Conservation (phyloP, 2,888 invertebrate genomes). For the Isotomurus palustris region DNA sequence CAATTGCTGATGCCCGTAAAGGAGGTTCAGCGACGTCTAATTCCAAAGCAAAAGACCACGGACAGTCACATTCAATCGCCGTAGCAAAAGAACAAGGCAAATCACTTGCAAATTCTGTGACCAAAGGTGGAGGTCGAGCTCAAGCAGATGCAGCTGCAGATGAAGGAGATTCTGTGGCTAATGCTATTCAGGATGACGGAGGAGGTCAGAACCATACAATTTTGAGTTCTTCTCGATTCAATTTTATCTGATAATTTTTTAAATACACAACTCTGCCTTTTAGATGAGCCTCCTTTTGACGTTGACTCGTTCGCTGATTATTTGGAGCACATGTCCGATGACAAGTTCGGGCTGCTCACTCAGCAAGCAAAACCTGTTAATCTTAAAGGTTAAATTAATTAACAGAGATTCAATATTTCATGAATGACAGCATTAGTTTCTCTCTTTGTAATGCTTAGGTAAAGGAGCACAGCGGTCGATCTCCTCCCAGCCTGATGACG, state of each 20-base stretch:
- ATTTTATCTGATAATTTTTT: not conserved
- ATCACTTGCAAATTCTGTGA: not conserved
- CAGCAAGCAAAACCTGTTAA: too few relatives aligned
- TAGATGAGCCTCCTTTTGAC: constrained; percentile 1
- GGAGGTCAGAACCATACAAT: too few relatives aligned
- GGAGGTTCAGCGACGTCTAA: not conserved
- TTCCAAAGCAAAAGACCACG: not conserved
- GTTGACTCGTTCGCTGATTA: not conserved
- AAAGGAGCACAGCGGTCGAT: too few relatives aligned
- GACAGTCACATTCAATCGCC: constrained; percentile 2
- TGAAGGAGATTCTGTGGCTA: not conserved
- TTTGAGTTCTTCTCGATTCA: not conserved
- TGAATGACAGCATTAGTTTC: too few relatives aligned
- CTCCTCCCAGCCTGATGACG: not conserved
- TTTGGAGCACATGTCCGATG: not conserved
- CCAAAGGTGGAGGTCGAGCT: constrained; percentile 1
- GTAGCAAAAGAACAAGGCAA: not conserved
- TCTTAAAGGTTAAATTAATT: too few relatives aligned
- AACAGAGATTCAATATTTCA: too few relatives aligned
- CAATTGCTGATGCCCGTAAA: not conserved
- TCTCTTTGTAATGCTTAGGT: too few relatives aligned
- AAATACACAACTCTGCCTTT: not conserved
- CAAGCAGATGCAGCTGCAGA: not conserved
- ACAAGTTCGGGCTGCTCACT: not conserved
- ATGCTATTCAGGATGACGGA: not conserved